Evolutionary conservation across 2,797 vertebrate genomes (phyloP).

Genomic region (Etheostoma perlongum): DNA sequence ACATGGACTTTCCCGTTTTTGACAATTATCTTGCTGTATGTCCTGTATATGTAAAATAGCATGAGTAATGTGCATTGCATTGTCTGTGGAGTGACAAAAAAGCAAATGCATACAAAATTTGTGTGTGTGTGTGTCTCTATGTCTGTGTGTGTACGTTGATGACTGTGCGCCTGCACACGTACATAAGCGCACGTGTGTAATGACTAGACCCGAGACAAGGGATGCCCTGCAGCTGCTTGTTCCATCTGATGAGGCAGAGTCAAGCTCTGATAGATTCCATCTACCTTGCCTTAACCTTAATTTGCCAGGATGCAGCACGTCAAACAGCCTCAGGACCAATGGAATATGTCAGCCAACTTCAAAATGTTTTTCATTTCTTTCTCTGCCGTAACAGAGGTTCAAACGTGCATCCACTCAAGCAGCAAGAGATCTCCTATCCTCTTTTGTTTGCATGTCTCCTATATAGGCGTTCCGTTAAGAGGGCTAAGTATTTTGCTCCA

Average conservation of each 20-base stretch:
- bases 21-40: not conserved
- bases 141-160: slow-evolving; percentile 32
- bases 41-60: slow-evolving; percentile 4
- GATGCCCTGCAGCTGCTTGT: slow-evolving; percentile 84
- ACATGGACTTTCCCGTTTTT: not conserved
- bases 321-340: slow-evolving; percentile 81
- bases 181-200: slow-evolving; percentile 59
- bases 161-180: slow-evolving; percentile 48
- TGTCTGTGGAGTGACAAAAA: slow-evolving; percentile 13
- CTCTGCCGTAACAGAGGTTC: slow-evolving; percentile 66
- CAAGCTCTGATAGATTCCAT: slow-evolving; percentile 81
- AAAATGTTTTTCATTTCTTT: slow-evolving; percentile 71
- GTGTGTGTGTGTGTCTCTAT: slow-evolving; percentile 1
- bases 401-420: slow-evolving; percentile 75
- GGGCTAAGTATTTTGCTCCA: slow-evolving; percentile 18
- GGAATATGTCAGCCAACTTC: slow-evolving; percentile 83
- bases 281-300: slow-evolving; percentile 87
- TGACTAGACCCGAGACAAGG: slow-evolving; percentile 75
- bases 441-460: slow-evolving; percentile 44
- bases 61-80: slow-evolving; percentile 20
- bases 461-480: slow-evolving; percentile 33
- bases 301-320: slow-evolving; percentile 82
- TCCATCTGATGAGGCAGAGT: slow-evolving; percentile 83
- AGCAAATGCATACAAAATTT: slow-evolving; percentile 18
- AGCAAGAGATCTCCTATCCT: slow-evolving; percentile 50